Evolutionary conservation across 1,140 invertebrate genomes (phyloP).

Genomic region (Ostrea edulis): DNA sequence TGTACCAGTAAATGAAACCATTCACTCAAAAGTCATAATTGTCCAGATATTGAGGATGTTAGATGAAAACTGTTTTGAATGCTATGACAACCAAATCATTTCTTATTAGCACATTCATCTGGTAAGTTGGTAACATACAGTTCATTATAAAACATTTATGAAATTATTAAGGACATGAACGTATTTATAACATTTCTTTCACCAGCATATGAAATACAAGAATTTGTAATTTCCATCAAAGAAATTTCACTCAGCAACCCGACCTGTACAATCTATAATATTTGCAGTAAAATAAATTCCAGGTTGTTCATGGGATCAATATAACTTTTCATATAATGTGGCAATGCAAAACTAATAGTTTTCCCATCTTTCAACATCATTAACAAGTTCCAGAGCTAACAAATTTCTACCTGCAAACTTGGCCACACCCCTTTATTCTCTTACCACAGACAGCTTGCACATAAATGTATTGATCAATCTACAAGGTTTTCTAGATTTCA

Average conservation of each 20-base stretch:
- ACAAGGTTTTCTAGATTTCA: constrained; percentile 35
- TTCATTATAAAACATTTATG: neutral
- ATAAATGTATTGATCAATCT: constrained; percentile 30
- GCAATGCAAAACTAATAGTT: neutral
- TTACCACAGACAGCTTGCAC: neutral
- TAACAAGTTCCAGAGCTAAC: neutral
- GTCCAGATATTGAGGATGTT: constrained; percentile 21
- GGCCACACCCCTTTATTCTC: constrained; percentile 1
- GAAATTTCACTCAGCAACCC: neutral
- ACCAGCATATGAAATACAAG: neutral
- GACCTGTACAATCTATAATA: neutral
- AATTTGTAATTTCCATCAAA: neutral
- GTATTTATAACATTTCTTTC: neutral
- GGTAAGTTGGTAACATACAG: neutral
- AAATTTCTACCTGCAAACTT: constrained; percentile 16
- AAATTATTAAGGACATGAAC: neutral
- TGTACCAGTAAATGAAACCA: constrained; percentile 28
- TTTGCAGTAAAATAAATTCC: constrained; percentile 25
- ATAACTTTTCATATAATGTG: constrained; percentile 4
- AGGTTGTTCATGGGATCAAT: constrained; percentile 18
- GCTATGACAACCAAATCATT: constrained; percentile 9
- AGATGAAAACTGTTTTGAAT: neutral
- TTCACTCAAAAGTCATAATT: constrained; percentile 26
- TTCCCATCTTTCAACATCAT: neutral
- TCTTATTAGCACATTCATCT: constrained; percentile 23